Evolutionary conservation across 2,113 vertebrate genomes (phyloP).

Genomic region (Carassius gibelio): DNA sequence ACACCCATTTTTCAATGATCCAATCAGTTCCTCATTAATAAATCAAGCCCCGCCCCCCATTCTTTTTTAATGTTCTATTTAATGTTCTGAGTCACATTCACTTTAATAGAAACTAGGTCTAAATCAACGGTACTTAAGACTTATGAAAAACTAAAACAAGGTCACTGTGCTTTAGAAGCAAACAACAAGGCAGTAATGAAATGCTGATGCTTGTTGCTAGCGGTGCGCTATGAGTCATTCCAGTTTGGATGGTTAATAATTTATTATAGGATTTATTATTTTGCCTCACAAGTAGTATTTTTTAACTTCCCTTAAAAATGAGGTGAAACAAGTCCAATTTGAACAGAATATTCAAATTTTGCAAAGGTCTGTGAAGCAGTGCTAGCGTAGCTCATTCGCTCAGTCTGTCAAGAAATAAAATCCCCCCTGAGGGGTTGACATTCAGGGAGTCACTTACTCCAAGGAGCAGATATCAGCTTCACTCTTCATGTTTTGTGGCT

Average conservation of each 20-base stretch:
- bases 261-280: conserved; percentile 20
- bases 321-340: conserved; percentile 20
- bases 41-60: background rate
- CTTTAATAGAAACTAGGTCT: background rate
- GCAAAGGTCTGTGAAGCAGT: conserved; percentile 36
- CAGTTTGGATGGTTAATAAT: conserved; percentile 49
- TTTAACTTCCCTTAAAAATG: conserved; percentile 37
- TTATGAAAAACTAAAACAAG: conserved; percentile 23
- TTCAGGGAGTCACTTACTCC: conserved; percentile 8
- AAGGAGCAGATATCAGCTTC: background rate
- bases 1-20: background rate
- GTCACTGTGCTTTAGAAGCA: conserved; percentile 26
- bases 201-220: conserved; percentile 43
- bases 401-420: conserved; percentile 67
- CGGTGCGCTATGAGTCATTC: conserved; percentile 32
- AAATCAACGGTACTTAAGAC: background rate
- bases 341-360: conserved; percentile 17
- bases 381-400: conserved; percentile 67
- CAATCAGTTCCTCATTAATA: background rate
- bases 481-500: background rate
- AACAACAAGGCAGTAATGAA: conserved; percentile 50
- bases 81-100: background rate
- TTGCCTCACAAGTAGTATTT: background rate
- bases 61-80: background rate
- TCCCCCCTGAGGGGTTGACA: background rate